Evolutionary conservation across 2,888 invertebrate species (phyloP), one percentile per base, ranked within the genome.

Genomic region (Caenorhabditis plicata): DNA sequence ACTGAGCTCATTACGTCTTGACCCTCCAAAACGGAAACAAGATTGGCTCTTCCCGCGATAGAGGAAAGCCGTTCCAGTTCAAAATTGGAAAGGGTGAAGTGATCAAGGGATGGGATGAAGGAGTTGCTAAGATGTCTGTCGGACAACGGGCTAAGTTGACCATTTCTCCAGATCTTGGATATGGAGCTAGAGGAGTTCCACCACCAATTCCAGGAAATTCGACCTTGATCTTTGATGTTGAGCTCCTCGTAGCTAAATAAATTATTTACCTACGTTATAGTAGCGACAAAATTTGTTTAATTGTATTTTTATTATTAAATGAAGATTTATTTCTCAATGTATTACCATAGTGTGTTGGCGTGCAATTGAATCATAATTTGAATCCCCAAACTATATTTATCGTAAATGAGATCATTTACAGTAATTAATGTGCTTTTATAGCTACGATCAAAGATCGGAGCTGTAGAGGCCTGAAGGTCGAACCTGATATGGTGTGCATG

Each of bases 1-100:
- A n/a, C n/a, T n/a, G n/a, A n/a, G n/a, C n/a, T n/a, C 96, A 98
- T 83, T 96, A 96, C 84, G 93, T 92, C 42, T 92, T 87, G 43
- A 80, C 78, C 19, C 69, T 80, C 35, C 58, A 68, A 42, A 70
- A 73, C 44, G 80, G 80, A 45, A 77, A 71, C 56, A 75, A 81
- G 68, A 94, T 98, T 76, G 98, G 98, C 83, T 95, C 94, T 0
- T 96, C 95, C 29, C 88, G 93, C 52, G 94, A 94, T 83, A 89
- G 95, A 64, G 91, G 91, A 61, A 87, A 88, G 80, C 94, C 95
- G 33, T 96, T 96, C 86, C 89, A 90, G 84, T 96, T 96, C 85
- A 89, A 87, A 82, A 89, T 96, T 78, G 96, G 96, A 74, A 88
- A 88, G 82, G 92, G 93, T 58, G 92, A 96, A 84, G 95, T 96